Percentiles rank a stretch among this genome's conserved stretches.
These are phyloP conservation scores for Caenorhabditis angaria DNA, from an alignment of 2,888 invertebrate genomes.

Conservation along the genomic window DNA sequence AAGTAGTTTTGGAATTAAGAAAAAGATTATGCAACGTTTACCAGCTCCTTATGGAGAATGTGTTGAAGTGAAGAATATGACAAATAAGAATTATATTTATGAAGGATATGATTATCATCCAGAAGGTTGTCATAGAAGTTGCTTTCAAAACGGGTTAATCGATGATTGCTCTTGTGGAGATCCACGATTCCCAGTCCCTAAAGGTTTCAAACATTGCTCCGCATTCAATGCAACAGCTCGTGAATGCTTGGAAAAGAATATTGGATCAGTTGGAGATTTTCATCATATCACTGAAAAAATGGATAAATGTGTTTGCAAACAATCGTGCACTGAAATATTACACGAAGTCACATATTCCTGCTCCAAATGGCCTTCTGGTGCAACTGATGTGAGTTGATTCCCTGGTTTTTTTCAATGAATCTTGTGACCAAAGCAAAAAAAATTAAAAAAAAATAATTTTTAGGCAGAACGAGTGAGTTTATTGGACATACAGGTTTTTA, in stretches of 20 bases:
- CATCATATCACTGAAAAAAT: constrained; percentile 59
- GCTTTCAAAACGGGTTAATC: constrained; percentile 57
- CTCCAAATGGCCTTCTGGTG: constrained; percentile 63
- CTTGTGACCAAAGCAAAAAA: too few relatives aligned
- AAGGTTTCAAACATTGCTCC: constrained; percentile 48
- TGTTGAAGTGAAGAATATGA: constrained; percentile 37
- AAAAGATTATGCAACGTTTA: constrained; percentile 57
- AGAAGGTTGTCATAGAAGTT: constrained; percentile 61
- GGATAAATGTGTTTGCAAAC: constrained; percentile 57
- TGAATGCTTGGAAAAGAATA: constrained; percentile 55
- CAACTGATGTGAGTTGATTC: constrained; percentile 55
- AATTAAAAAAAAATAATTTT: constrained; percentile 12
- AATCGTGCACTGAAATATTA: constrained; percentile 52
- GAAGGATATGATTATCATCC: constrained; percentile 57
- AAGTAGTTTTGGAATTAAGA: constrained; percentile 58
- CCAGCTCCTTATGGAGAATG: constrained; percentile 58
- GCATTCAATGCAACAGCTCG: constrained; percentile 61
- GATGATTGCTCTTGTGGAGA: constrained; percentile 59
- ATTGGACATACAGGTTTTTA: not conserved
- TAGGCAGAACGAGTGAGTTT: constrained; percentile 44
- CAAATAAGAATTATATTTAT: constrained; percentile 49
- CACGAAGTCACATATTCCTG: constrained; percentile 59
- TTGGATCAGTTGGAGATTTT: constrained; percentile 57
- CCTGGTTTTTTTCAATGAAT: constrained; percentile 5
- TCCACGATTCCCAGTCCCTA: constrained; percentile 57